Evolutionary conservation across 2,113 vertebrate species (phyloP), one percentile per base, ranked within the genome.

Genomic region (Atlantisia rogersi): DNA sequence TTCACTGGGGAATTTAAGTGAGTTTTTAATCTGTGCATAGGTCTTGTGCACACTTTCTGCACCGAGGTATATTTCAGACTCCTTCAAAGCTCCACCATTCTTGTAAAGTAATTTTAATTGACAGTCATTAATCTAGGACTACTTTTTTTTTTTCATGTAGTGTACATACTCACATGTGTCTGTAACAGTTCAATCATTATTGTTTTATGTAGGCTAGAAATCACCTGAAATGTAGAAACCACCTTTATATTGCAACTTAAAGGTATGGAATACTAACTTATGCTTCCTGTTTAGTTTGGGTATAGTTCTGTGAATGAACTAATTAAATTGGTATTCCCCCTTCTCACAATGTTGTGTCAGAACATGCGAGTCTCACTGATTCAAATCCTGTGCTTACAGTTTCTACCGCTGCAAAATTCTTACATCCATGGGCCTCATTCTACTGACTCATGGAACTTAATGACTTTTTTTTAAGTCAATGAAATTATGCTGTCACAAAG

Each of bases 161-260:
- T 97, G 97, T 98, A 97, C 88, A 97, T 98, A 98, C 80, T 76
- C 64, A 18, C 75, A 10, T 95, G 39, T 94, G 37, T 83, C 82
- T 90, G 86, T 77, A 69, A 79, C 63, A 39, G 74, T 95, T 86
- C 63, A 87, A 56, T 84, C 37, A 26, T 84, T 90, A 67, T 63
- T 82, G 88, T 59, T 96, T 88, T 88, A 81, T 37, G 3, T 92
- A 76, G 35, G 58, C 31, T 95, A 95, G 92, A 95, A 95, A 93
- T 93, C 82, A 78, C 56, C 70, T 81, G 75, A 84, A 95, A 90
- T 53, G 91, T 96, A 96, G 94, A 97, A 96, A 46, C 28, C 37
- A 76, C 31, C 2, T 88, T 92, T 97, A 93, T 65, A 69, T 88
- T 95, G 68, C 82, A 92, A 94, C n/a, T n/a, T 83, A 77, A 42